Conservation (phyloP, 92 coral and sea anemone species). For the Bergia sp. region DNA sequence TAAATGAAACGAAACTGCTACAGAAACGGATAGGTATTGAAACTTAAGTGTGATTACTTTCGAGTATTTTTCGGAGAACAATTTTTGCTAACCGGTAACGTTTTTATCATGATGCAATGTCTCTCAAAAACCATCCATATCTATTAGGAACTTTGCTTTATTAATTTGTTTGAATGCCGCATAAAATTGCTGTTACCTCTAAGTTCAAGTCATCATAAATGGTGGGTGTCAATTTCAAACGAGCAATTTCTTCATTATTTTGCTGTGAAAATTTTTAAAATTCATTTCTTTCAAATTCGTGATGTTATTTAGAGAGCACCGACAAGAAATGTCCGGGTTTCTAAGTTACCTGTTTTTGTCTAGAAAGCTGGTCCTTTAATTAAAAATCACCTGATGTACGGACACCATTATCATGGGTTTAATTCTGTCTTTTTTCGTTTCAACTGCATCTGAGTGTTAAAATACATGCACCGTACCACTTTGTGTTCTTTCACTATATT, state of each 20-base stretch:
- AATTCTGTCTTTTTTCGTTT: neutral
- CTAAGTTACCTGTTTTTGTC: neutral
- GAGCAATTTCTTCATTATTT: conserved; percentile 12
- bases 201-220: conserved; percentile 10
- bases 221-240: conserved; percentile 21
- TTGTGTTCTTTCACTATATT: neutral
- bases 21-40: neutral
- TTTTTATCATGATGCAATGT: neutral
- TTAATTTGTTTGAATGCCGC: neutral
- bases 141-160: conserved; percentile 9
- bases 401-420: neutral
- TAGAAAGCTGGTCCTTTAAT: neutral
- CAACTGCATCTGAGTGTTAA: neutral
- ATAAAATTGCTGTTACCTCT: neutral
- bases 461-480: neutral
- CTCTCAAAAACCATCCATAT: neutral
- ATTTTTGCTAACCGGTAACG: conserved; percentile 14
- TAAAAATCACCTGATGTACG: neutral
- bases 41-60: neutral
- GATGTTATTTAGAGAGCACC: neutral
- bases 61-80: conserved; percentile 5
- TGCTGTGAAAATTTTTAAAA: neutral
- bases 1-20: neutral
- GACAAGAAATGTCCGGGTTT: neutral
- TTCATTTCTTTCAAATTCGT: neutral